Evolutionary conservation across 2,797 vertebrate genomes (phyloP), one percentile per base, ranked within the genome.

Genomic region (Salarias fasciatus): DNA sequence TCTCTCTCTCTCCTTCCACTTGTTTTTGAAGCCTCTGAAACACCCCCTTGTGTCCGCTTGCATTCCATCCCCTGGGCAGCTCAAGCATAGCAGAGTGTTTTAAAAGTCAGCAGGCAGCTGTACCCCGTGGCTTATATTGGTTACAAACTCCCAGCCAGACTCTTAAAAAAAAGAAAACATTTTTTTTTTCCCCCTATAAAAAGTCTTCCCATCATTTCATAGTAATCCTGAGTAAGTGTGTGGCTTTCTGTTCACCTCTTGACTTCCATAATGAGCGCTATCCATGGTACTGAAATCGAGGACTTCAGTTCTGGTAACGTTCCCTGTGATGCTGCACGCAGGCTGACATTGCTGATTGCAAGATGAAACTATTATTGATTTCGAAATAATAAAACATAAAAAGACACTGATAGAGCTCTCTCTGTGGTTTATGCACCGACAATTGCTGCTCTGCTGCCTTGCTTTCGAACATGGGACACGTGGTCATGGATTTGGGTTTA

Each of bases 31-130:
- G 77, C 77, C 55, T 82, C 85, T 88, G 82, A 91, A 92, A 90
- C 84, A 87, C 82, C 84, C 86, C 87, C 88, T 83, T 88, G 86
- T 89, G 89, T 89, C 86, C 67, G 58, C 77, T 87, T 88, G 79
- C 77, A 88, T 89, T 61, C 55, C 68, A 70, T 85, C 78, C 82
- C 84, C 71, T 69, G 72, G 82, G 87, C 75, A 86, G 81, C 83
- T 90, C 88, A 87, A 87, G 90, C 88, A 88, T 88, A 78, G 83
- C 81, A 63, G 80, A 86, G 80, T 86, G 86, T 86, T 90, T 91
- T 90, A 82, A 85, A 86, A 87, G 87, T 87, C 82, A 81, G 86
- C 72, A 79, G 76, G 73, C 82, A 59, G 79, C 66, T 45, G 18
- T 62, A 77, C 69, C 81, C 74, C 2, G 35, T 78, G 72, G 77